Evolutionary conservation across 92 coral and sea anemone species (phyloP), one percentile per base, ranked within the genome.

Genomic region (Parazoanthus darwini): DNA sequence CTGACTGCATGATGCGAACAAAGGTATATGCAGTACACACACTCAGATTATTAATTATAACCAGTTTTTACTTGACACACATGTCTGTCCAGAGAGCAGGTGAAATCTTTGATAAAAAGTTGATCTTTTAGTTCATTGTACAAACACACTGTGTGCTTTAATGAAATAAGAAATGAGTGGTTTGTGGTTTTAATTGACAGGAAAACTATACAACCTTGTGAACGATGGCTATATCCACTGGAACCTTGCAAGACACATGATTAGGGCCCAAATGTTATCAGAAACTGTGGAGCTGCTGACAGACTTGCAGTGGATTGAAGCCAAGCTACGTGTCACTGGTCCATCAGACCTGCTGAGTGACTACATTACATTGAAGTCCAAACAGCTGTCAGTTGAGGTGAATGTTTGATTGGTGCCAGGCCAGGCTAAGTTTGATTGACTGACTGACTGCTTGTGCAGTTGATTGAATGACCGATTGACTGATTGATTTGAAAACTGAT

Each of bases 141-240:
- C 59, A 54, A 54, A 10, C 14, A 10, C 59, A 54, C 59, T 11
- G 14, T 54, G 3, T 54, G 1, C 25, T 15, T 66, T 68, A 23
- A 23, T 68, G 74, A 8, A 23, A 22, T 26, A 2, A 10, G 11
- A 33, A 35, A 36, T 56, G 35, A 20, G 5, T 74, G 74, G 48
- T 35, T 77, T 20, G 38, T 77, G 33, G 6, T 75, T 63, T 9
- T 74, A 10, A 63, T 37, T 76, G 15, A 23, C 80, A 96, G 99
- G 94, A 35, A 89, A 92, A 56, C 91, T 95, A 75, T 85, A 91
- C 29, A 91, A 81, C 54, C 91, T 97, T 87, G 82, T 56, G 20
- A 92, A 94, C 86, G 99, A 97, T 91, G 96, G 97, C 2, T 97
- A 97, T 66, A 93, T 97, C 50, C 93, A 95, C 88, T 95, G 98